phyloP scores from a whole-genome alignment of 2,797 vertebrate genomes.

The Darevskia nairensis region DNA sequence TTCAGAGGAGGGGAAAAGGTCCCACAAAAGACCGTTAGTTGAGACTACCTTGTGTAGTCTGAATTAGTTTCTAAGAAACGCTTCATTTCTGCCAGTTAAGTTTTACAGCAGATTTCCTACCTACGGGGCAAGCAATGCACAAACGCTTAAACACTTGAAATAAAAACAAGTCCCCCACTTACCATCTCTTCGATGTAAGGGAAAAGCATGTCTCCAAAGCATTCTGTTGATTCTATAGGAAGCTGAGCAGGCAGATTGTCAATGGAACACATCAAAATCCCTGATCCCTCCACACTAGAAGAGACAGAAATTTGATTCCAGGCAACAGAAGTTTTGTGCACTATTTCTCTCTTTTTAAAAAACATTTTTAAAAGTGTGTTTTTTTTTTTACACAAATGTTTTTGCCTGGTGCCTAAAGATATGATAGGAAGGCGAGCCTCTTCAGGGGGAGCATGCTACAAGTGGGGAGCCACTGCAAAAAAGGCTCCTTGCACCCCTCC shows the following conservation, averaged over 20 bases:
- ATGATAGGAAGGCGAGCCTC: too few species aligned
- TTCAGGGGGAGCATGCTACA: too few species aligned
- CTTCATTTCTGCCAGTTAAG: slow-evolving; percentile 31
- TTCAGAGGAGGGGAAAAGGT: background rate
- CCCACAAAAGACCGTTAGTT: background rate
- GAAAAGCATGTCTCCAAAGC: slow-evolving; percentile 94
- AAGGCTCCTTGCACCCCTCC: too few species aligned
- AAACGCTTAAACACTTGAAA: slow-evolving; percentile 2
- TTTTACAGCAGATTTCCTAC: slow-evolving; percentile 76
- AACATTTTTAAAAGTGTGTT: too few species aligned
- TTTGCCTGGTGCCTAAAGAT: too few species aligned
- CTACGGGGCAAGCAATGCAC: slow-evolving; percentile 52
- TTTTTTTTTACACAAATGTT: too few species aligned
- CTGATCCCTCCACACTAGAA: slow-evolving; percentile 92
- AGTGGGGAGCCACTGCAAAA: too few species aligned
- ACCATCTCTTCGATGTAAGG: slow-evolving; percentile 99
- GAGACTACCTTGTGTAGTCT: background rate
- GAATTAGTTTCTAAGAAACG: background rate
- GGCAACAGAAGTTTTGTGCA: background rate
- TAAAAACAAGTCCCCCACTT: slow-evolving; percentile 67
- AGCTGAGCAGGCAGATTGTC: slow-evolving; percentile 98
- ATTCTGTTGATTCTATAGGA: slow-evolving; percentile 96
- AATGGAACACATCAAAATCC: slow-evolving; percentile 98
- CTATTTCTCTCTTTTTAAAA: too few species aligned
- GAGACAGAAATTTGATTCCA: slow-evolving; percentile 48